Evolutionary conservation across 2,797 vertebrate species (phyloP).

Genomic region (Arremon aurantiirostris): DNA sequence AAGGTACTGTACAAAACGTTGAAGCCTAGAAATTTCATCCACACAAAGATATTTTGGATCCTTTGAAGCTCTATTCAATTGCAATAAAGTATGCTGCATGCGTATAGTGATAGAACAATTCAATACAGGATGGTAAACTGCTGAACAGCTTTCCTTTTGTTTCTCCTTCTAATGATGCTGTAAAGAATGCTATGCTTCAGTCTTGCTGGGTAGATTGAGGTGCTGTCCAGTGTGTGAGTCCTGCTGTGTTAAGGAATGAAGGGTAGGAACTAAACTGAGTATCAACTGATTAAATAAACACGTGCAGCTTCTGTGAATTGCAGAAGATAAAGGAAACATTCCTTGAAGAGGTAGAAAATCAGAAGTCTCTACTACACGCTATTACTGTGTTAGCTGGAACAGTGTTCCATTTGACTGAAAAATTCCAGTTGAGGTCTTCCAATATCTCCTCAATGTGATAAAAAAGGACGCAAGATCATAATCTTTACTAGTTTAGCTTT

Average conservation of each 20-base stretch:
- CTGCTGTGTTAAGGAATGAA: background rate
- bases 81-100: background rate
- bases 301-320: background rate
- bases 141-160: background rate
- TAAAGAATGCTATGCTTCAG: background rate
- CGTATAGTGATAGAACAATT: background rate
- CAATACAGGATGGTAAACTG: background rate
- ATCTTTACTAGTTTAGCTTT: background rate
- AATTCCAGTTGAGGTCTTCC: background rate
- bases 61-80: background rate
- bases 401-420: background rate
- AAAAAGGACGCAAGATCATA: background rate
- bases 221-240: background rate
- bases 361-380: background rate
- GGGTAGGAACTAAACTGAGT: background rate
- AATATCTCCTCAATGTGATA: background rate
- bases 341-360: background rate
- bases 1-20: background rate
- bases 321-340: background rate
- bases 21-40: background rate
- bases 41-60: background rate
- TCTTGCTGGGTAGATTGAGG: background rate
- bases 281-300: background rate
- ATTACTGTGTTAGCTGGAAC: background rate
- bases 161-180: background rate